Evolutionary conservation across 1,140 invertebrate genomes (phyloP).

Genomic region (Drosophila chauvacae): DNA sequence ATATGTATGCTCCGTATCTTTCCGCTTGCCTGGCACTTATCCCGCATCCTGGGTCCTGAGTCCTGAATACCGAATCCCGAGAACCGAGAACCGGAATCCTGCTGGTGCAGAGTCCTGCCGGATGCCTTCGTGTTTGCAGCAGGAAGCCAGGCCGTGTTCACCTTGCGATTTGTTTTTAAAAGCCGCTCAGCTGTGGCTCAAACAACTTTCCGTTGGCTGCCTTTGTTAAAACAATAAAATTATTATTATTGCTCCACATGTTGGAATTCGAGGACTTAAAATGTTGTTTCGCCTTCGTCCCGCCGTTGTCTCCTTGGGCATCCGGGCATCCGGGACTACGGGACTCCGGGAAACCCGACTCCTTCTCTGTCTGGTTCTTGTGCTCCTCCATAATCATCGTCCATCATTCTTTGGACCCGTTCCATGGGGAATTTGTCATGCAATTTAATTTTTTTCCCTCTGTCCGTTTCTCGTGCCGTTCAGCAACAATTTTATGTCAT

Average conservation of each 20-base stretch:
- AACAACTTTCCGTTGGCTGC: constrained; percentile 81
- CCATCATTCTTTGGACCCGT: constrained; percentile 66
- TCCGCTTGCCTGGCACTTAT: constrained; percentile 69
- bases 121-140: constrained; percentile 25
- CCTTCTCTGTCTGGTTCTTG: constrained; percentile 22
- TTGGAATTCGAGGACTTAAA: constrained; percentile 82
- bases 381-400: constrained; percentile 72
- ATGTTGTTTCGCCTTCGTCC: constrained; percentile 56
- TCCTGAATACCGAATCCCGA: not conserved
- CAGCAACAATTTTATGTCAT: constrained; percentile 77
- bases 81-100: not conserved
- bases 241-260: constrained; percentile 83
- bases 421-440: constrained; percentile 73
- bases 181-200: constrained; percentile 82
- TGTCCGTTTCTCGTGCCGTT: constrained; percentile 39
- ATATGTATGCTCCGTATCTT: constrained; percentile 61
- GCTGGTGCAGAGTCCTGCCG: constrained; percentile 16
- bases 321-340: not conserved
- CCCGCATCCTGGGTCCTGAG: constrained; percentile 28
- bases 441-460: constrained; percentile 62
- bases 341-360: not conserved
- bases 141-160: constrained; percentile 49
- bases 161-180: constrained; percentile 82
- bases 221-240: constrained; percentile 84
- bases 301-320: not conserved